Evolutionary conservation across 2,113 vertebrate species (phyloP).

Genomic region (Setophaga petechia): DNA sequence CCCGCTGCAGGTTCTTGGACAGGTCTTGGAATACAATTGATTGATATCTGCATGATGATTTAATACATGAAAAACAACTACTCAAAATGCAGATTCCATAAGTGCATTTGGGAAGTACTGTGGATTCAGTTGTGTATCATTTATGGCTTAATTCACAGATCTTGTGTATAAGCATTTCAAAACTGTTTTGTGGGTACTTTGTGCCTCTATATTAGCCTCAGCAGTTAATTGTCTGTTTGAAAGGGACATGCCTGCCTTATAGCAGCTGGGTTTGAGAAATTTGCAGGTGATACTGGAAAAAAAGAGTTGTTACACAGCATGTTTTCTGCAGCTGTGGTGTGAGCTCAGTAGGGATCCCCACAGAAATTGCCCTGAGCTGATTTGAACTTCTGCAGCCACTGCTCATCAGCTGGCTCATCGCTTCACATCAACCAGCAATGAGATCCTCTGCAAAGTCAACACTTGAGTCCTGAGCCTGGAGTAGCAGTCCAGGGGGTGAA

Average conservation of each 20-base stretch:
- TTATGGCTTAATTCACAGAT: background rate
- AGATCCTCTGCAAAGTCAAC: background rate
- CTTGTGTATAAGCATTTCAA: background rate
- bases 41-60: background rate
- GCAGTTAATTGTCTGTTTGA: background rate
- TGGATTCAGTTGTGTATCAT: background rate
- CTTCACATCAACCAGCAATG: accelerated
- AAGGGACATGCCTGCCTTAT: background rate
- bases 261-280: background rate
- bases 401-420: background rate
- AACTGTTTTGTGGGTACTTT: accelerated
- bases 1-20: background rate
- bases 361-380: background rate
- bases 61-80: background rate
- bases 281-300: background rate
- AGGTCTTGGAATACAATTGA: background rate
- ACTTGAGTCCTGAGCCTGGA: background rate
- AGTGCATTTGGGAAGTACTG: background rate
- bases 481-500: background rate
- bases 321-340: background rate
- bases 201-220: background rate
- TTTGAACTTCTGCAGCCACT: background rate
- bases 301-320: background rate
- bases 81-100: background rate
- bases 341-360: background rate